Percentiles rank a stretch among this genome's conserved stretches.
Evolutionary conservation across 2,113 vertebrate genomes (phyloP).

Genomic region (Solea senegalensis): DNA sequence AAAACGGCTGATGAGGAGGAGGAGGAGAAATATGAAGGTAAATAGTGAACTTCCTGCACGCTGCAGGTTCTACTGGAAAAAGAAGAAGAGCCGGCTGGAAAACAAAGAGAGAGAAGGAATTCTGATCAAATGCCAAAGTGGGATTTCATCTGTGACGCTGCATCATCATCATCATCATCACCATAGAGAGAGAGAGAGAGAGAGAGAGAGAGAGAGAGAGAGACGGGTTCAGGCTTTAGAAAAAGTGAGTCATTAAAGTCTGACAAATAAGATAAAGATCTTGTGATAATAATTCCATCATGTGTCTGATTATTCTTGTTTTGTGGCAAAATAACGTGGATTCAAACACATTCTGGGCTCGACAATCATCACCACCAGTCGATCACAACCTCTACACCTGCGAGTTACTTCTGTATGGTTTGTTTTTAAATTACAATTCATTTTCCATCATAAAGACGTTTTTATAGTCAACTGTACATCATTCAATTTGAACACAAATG

Average conservation of each 20-base stretch:
- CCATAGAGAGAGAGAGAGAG: background rate
- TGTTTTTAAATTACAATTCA: too few species aligned
- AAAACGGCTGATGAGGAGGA: slow-evolving; percentile 13
- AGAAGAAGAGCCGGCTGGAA: background rate
- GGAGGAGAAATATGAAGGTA: slow-evolving; percentile 53
- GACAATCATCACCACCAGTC: too few species aligned
- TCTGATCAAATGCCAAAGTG: slow-evolving; percentile 28
- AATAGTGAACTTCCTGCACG: slow-evolving; percentile 35
- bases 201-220: background rate
- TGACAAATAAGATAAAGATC: slow-evolving; percentile 43
- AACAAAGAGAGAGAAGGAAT: background rate
- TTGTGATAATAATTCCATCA: slow-evolving; percentile 51
- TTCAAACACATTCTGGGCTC: too few species aligned
- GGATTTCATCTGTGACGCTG: slow-evolving; percentile 38
- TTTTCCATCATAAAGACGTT: too few species aligned
- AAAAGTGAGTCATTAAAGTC: slow-evolving; percentile 52
- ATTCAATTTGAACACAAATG: too few species aligned
- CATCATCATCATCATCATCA: slow-evolving; percentile 10
- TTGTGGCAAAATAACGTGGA: too few species aligned
- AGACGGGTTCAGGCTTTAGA: background rate
- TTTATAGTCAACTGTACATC: too few species aligned
- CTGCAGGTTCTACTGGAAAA: slow-evolving; percentile 7
- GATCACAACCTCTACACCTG: too few species aligned
- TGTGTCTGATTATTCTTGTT: too few species aligned
- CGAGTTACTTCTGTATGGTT: too few species aligned